phyloP scores from a whole-genome alignment of 2,113 vertebrate genomes.

The Hippocampus abdominalis region DNA sequence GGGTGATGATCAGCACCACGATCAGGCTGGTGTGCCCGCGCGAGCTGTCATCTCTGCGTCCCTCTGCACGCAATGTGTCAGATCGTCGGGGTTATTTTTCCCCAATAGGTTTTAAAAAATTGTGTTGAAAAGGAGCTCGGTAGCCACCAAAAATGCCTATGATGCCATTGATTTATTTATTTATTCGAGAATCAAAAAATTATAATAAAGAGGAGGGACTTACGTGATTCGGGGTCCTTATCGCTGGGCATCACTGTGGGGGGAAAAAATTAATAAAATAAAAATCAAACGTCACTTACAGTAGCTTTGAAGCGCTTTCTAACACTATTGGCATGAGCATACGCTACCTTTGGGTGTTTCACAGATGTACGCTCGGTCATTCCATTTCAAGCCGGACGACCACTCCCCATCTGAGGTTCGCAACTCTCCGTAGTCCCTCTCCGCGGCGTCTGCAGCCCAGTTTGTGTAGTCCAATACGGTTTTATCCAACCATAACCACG shows the following conservation, averaged over 20 bases:
- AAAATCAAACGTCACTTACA: neutral
- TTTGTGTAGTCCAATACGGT: conserved; percentile 81
- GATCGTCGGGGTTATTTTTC: neutral
- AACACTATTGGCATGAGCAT: neutral
- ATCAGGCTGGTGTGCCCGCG: conserved; percentile 57
- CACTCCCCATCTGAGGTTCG: conserved; percentile 71
- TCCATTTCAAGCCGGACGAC: conserved; percentile 76
- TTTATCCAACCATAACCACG: conserved; percentile 84
- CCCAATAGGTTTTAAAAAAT: too few relatives aligned
- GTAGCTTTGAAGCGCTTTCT: neutral
- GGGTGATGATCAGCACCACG: conserved; percentile 43
- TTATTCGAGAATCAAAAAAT: too few relatives aligned
- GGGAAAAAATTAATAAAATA: neutral
- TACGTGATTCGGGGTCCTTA: conserved; percentile 15
- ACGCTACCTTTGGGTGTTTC: conserved; percentile 85
- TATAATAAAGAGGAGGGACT: conserved; percentile 21
- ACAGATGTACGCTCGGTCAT: conserved; percentile 79
- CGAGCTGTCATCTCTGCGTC: neutral
- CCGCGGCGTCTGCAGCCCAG: conserved; percentile 77
- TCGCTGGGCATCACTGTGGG: conserved; percentile 16
- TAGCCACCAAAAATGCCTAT: too few relatives aligned
- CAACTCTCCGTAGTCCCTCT: conserved; percentile 58
- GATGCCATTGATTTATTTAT: too few relatives aligned
- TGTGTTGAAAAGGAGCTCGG: too few relatives aligned
- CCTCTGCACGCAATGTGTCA: conserved; percentile 23